A percentile compares a stretch with the other conserved stretches of the same genome.
Conservation (phyloP, 1,140 invertebrate species). For the Neodiprion fabricii region DNA sequence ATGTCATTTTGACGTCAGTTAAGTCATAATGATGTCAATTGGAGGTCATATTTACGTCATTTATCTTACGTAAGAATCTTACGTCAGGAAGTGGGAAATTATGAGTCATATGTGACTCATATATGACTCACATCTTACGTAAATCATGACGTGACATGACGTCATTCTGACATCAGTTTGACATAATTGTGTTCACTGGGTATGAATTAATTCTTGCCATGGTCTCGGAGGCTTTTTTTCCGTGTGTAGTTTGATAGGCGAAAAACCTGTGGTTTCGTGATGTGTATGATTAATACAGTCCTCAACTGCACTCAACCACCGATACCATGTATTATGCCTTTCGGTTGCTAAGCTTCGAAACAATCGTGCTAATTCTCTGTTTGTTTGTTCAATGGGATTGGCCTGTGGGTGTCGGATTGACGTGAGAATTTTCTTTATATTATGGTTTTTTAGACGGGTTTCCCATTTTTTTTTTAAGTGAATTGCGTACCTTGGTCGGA, state of each 20-base stretch:
- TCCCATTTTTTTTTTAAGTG: constrained; percentile 19
- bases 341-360: not conserved
- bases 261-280: constrained; percentile 6
- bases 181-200: too few relatives aligned
- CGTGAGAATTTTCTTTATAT: constrained; percentile 22
- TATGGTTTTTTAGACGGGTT: constrained; percentile 4
- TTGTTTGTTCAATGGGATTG: constrained; percentile 20
- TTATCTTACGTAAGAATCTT: too few relatives aligned
- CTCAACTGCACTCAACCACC: not conserved
- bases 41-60: too few relatives aligned
- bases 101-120: too few relatives aligned
- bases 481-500: constrained; percentile 15
- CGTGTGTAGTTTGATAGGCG: constrained; percentile 9
- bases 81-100: too few relatives aligned
- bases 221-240: not conserved
- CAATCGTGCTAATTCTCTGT: constrained; percentile 8
- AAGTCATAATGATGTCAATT: too few relatives aligned
- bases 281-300: constrained; percentile 7
- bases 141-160: too few relatives aligned
- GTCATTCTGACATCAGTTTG: too few relatives aligned
- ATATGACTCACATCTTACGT: too few relatives aligned
- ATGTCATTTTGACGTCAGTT: too few relatives aligned
- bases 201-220: not conserved
- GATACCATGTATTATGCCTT: constrained; percentile 2
- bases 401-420: constrained; percentile 24